Evolutionary conservation across 2,113 vertebrate species (phyloP).

Genomic region (Elaphurus davidianus): DNA sequence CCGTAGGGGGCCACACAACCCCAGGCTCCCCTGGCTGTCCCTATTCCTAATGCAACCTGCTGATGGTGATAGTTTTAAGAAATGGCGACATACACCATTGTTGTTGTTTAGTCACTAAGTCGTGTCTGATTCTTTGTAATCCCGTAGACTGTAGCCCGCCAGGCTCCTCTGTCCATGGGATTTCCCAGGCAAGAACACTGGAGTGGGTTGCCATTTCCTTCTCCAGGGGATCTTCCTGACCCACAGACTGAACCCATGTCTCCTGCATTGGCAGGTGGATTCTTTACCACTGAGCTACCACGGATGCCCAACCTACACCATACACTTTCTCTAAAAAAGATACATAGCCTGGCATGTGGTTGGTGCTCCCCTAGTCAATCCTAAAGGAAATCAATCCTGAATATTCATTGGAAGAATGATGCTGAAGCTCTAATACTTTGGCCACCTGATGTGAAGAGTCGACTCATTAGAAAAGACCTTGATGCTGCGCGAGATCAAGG

Average conservation of each 20-base stretch:
- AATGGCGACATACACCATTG: neutral
- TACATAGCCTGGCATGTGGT: rapidly evolving
- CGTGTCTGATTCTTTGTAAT: neutral
- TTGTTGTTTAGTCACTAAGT: neutral
- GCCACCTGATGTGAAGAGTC: neutral
- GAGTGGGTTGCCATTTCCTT: neutral
- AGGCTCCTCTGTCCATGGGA: neutral
- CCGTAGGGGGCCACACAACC: rapidly evolving
- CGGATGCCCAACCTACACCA: neutral
- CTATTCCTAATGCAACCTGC: rapidly evolving
- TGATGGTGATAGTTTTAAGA: rapidly evolving
- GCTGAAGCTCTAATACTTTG: neutral
- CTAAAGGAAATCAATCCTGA: neutral
- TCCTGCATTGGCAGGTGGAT: neutral
- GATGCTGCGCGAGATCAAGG: neutral
- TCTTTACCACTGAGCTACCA: neutral
- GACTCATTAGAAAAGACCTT: neutral
- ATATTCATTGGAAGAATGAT: neutral
- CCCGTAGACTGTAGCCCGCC: neutral
- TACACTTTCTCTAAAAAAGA: no score
- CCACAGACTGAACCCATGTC: neutral
- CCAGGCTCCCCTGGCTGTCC: neutral
- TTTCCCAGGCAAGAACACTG: neutral
- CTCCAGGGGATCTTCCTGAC: neutral
- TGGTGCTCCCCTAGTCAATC: neutral